Percentiles rank a stretch among this genome's conserved stretches.
These are phyloP conservation scores for Jacana jacana DNA, from an alignment of 2,113 vertebrate genomes.

Conservation along the genomic window DNA sequence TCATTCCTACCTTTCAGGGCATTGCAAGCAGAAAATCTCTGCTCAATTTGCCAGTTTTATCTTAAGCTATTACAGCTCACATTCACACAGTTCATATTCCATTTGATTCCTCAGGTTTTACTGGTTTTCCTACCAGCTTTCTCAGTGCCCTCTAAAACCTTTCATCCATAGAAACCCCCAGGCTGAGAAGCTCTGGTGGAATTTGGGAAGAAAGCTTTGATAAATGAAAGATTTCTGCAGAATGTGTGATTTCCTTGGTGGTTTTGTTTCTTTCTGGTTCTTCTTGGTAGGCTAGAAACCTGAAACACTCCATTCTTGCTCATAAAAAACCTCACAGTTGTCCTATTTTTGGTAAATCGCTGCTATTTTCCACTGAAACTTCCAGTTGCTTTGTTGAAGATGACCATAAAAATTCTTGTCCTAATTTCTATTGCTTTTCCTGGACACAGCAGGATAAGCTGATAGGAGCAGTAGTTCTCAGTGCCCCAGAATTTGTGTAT, in stretches of 20 bases:
- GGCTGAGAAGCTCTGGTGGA: neutral
- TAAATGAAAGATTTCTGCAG: neutral
- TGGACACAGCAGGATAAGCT: neutral
- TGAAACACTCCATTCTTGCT: neutral
- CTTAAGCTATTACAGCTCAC: neutral
- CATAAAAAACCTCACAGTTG: neutral
- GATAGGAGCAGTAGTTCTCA: neutral
- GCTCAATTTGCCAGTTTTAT: neutral
- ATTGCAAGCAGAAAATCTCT: constrained; percentile 6
- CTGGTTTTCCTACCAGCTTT: neutral
- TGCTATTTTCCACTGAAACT: neutral
- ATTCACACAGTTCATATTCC: neutral
- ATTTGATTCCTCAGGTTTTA: neutral
- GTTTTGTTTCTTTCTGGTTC: neutral
- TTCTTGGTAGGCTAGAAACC: neutral
- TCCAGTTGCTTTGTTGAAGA: neutral
- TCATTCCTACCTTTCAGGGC: neutral
- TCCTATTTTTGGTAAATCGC: neutral
- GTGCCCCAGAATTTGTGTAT: neutral
- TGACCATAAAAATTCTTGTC: neutral
- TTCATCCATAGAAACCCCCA: neutral
- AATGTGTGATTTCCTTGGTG: neutral
- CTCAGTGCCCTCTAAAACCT: neutral
- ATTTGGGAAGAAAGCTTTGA: neutral
- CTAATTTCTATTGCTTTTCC: neutral